Evolutionary conservation across 2,888 invertebrate species (phyloP).

Genomic region (Eupithecia tripunctaria): DNA sequence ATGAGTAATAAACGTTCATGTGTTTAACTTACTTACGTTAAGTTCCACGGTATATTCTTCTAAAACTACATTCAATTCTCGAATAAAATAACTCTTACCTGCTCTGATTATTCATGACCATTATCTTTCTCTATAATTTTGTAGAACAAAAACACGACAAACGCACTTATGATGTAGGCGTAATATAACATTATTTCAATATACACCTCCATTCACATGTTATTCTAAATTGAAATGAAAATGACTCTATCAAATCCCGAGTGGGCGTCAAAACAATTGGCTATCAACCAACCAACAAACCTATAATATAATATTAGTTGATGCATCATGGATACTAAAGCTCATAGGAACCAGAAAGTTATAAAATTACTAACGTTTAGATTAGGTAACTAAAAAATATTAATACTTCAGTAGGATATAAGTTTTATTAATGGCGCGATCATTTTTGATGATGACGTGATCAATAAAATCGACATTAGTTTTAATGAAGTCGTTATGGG

Average conservation of each 20-base stretch:
- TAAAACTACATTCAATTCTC: not conserved
- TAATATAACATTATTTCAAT: conserved; percentile 26
- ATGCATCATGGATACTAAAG: conserved; percentile 2
- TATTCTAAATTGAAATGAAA: conserved; percentile 44
- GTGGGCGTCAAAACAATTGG: conserved; percentile 36
- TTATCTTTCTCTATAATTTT: conserved; percentile 21
- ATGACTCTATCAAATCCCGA: conserved; percentile 44
- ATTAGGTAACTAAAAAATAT: not conserved
- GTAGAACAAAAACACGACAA: conserved; percentile 25
- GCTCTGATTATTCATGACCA: not conserved
- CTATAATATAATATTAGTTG: conserved; percentile 10
- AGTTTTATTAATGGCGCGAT: conserved; percentile 6
- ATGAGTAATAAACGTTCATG: not conserved
- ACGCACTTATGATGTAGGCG: conserved; percentile 34
- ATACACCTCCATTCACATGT: conserved; percentile 30
- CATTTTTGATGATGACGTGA: conserved; percentile 13
- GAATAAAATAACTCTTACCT: conserved; percentile 2
- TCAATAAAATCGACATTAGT: conserved; percentile 9
- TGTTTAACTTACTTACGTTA: not conserved
- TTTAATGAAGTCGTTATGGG: conserved; percentile 7
- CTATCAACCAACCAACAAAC: conserved; percentile 2
- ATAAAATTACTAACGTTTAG: conserved; percentile 6
- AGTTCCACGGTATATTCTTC: not conserved
- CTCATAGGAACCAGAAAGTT: conserved; percentile 2
- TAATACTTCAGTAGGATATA: conserved; percentile 1